Evolutionary conservation across 2,113 vertebrate genomes (phyloP).

Genomic region (Carlito syrichta): DNA sequence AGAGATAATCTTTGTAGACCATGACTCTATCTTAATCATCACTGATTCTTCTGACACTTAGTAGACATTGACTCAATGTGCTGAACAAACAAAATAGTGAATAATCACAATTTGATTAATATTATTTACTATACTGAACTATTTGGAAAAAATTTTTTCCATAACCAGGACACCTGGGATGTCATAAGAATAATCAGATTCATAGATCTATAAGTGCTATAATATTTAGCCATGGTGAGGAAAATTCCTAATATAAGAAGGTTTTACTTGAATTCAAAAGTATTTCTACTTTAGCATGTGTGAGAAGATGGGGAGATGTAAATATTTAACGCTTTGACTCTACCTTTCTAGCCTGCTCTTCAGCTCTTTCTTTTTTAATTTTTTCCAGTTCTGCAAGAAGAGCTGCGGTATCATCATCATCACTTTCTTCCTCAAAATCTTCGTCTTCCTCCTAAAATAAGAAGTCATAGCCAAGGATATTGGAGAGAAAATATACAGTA

Average conservation of each 20-base stretch:
- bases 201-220: background rate
- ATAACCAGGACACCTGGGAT: background rate
- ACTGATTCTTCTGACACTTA: background rate
- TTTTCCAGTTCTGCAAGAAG: constrained; percentile 97
- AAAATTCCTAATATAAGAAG: background rate
- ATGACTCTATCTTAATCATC: background rate
- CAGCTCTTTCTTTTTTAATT: constrained; percentile 97
- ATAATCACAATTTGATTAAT: background rate
- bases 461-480: background rate
- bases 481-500: background rate
- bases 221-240: background rate
- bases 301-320: background rate
- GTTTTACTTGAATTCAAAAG: background rate
- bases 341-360: constrained; percentile 97
- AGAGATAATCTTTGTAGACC: background rate
- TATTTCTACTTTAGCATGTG: accelerated
- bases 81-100: background rate
- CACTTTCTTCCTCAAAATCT: constrained; percentile 93
- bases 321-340: constrained; percentile 48
- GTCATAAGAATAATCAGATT: background rate
- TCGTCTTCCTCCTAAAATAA: constrained; percentile 86
- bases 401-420: constrained; percentile 96
- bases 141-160: background rate
- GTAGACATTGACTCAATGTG: background rate
- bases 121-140: background rate